Base-by-base conservation (phyloP, 1,140 invertebrate genomes). In the Capitella teleta region DNA sequence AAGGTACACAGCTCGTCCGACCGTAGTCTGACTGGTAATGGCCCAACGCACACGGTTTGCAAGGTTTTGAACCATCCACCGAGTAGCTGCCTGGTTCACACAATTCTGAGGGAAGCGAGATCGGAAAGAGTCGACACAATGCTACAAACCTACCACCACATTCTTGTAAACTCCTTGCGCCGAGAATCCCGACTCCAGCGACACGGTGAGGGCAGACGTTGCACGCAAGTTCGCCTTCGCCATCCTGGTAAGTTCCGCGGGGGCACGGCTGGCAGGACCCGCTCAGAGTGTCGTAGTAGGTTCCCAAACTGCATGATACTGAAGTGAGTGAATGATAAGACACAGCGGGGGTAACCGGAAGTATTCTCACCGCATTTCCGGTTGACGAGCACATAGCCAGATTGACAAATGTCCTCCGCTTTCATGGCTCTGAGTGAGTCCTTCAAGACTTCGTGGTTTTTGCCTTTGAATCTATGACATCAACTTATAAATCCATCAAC, bases 301-400 rank as follows among this genome's bases (percentile, higher is more conserved):
- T 89, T 44, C 94, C 94, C 54, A 92, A 80, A 28, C 91, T 83
- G 68, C 94, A 98, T 23, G 92, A 86, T 23, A 98, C 93, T 88
- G 69, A 21, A 2, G 14, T 21, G n/a, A n/a, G n/a, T n/a, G n/a
- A n/a, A n/a, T n/a, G n/a, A n/a, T n/a, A n/a, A n/a, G n/a, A n/a
- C n/a, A n/a, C n/a, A n/a, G n/a, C n/a, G n/a, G n/a, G n/a, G n/a
- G 25, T 12, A 40, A 8, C 25, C 2, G 38, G 2, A 43, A 18
- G 21, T 16, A 18, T 19, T 21, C 61, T 49, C 55, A 66, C 63
- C 56, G 53, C 64, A 64, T 21, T 46, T 49, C 14, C 54, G 41
- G 5, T 57, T 55, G 5, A 58, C 53, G 19, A 61, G 54, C 3
- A 64, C 26, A 10, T 50, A 54, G 8, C 62, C 64, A 16, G 47